Percentiles rank a stretch among this genome's conserved stretches.
Evolutionary conservation across 1,140 invertebrate genomes (phyloP).

Genomic region (Sarcophaga peregrina): DNA sequence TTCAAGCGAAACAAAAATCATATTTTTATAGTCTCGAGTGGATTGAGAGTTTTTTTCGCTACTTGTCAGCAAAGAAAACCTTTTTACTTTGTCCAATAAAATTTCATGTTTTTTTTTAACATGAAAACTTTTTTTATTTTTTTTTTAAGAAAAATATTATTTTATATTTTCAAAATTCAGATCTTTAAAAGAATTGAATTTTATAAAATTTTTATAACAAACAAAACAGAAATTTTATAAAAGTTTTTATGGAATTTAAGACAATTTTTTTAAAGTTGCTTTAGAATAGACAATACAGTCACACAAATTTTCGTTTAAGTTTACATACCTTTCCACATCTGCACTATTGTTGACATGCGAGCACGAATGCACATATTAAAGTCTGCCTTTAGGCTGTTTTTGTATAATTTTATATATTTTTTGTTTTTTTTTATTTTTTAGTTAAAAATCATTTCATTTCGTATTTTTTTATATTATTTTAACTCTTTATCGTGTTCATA

Average conservation of each 20-base stretch:
- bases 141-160: not conserved
- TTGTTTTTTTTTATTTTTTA: too few species aligned
- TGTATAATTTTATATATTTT: not conserved
- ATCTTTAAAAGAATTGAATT: not conserved
- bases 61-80: slow-evolving; percentile 13
- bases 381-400: slow-evolving; percentile 4
- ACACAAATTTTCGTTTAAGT: too few species aligned
- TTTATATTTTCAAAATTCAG: not conserved
- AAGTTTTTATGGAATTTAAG: too few species aligned
- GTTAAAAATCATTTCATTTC: slow-evolving; percentile 13
- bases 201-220: not conserved
- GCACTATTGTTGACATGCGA: not conserved
- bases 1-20: not conserved
- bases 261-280: too few species aligned
- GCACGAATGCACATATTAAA: not conserved
- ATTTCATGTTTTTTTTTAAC: not conserved
- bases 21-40: not conserved
- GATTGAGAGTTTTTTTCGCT: not conserved
- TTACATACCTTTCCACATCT: not conserved
- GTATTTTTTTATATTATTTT: slow-evolving; percentile 8
- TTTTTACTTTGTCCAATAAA: slow-evolving; percentile 12
- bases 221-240: too few species aligned
- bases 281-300: too few species aligned
- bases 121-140: not conserved
- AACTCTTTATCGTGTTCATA: not conserved